Conservation (phyloP, 2,888 invertebrate genomes). For the Scaptomyza tumidula region DNA sequence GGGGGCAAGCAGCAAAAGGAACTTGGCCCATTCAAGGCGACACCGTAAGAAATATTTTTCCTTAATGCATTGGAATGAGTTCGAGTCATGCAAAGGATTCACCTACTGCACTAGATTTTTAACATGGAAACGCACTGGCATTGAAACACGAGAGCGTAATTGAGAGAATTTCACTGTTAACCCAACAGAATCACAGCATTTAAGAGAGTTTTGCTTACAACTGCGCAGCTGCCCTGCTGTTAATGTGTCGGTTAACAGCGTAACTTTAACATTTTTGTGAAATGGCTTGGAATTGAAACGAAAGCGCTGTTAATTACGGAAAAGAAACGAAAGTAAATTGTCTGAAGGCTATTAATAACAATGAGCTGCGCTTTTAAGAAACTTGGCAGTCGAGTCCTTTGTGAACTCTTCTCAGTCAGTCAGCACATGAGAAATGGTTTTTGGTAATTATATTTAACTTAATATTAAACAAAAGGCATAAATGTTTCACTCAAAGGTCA, state of each 20-base stretch:
- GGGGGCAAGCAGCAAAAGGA: background rate
- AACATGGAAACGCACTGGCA: conserved; percentile 38
- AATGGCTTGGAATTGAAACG: conserved; percentile 35
- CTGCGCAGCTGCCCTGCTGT: conserved; percentile 60
- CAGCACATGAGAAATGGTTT: background rate
- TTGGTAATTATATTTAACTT: background rate
- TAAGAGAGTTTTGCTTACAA: conserved; percentile 49
- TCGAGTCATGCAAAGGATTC: conserved; percentile 46
- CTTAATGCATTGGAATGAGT: conserved; percentile 45
- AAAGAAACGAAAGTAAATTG: conserved; percentile 27
- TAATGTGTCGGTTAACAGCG: conserved; percentile 19
- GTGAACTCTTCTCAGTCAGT: background rate
- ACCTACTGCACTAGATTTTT: conserved; percentile 53
- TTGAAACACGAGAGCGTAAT: conserved; percentile 29
- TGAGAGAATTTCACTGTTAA: conserved; percentile 10
- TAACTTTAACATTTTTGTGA: conserved; percentile 1
- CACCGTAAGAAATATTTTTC: conserved; percentile 49
- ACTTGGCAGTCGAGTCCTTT: conserved; percentile 1
- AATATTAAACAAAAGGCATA: no score
- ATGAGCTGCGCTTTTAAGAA: background rate
- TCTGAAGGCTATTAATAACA: background rate
- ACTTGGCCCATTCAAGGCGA: conserved; percentile 36
- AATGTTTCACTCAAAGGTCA: no score
- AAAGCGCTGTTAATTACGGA: no score
- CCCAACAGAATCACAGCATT: conserved; percentile 61